These are phyloP conservation scores for Plestiodon gilberti DNA, from an alignment of 2,113 vertebrate species.

Conservation along the genomic window DNA sequence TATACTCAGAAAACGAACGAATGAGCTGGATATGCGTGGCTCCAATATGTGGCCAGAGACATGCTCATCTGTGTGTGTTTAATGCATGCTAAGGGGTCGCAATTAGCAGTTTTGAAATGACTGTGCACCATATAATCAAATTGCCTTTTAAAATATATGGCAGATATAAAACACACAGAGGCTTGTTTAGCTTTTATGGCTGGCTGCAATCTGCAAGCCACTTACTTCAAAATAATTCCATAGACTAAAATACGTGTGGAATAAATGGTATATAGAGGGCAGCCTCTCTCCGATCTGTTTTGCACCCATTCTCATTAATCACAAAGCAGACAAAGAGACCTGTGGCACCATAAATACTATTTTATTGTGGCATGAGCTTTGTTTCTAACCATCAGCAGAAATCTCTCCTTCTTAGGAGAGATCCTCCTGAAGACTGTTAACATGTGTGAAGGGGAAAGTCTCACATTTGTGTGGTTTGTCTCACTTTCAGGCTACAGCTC, in stretches of 20 bases:
- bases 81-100: not conserved
- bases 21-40: not conserved
- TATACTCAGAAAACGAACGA: fast-evolving
- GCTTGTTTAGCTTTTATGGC: constrained; percentile 48
- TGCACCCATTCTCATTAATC: constrained; percentile 65
- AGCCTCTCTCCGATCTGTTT: not conserved
- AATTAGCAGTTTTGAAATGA: not conserved
- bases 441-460: not conserved
- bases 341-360: too few species aligned
- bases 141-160: constrained; percentile 51
- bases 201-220: not conserved
- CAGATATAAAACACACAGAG: constrained; percentile 60
- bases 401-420: not conserved
- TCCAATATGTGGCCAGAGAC: not conserved
- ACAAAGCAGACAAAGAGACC: constrained; percentile 1
- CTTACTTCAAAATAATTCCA: not conserved
- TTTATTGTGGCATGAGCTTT: not conserved
- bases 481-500: not conserved
- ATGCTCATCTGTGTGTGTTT: not conserved
- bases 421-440: not conserved
- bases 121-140: not conserved
- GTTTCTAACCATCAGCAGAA: not conserved
- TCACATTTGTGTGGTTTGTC: not conserved
- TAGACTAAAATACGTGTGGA: not conserved
- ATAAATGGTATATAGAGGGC: not conserved